These are phyloP conservation scores for Gymnobelideus leadbeateri DNA, from an alignment of 2,113 vertebrate species.

Conservation along the genomic window DNA sequence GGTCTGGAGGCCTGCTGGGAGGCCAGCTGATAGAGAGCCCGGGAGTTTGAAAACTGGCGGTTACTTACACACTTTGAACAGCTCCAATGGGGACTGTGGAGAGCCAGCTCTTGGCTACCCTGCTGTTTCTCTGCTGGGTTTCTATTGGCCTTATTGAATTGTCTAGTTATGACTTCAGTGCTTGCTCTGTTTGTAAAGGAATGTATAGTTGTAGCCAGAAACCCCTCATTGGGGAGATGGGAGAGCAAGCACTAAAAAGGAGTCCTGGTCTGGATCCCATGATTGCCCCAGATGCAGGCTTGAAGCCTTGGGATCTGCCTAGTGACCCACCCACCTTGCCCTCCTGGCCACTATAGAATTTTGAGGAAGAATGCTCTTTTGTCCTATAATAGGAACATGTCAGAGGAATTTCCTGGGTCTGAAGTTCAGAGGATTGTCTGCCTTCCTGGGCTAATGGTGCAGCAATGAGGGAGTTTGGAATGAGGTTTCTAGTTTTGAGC, in stretches of 20 bases:
- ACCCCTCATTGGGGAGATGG: not conserved
- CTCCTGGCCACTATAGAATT: not conserved
- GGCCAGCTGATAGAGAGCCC: not conserved
- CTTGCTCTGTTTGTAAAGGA: conserved; percentile 63
- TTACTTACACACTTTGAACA: conserved; percentile 35
- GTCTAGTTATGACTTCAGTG: conserved; percentile 69
- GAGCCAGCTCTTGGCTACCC: not conserved
- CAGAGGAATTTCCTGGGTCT: not conserved
- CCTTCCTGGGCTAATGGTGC: not conserved
- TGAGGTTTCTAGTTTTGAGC: not conserved
- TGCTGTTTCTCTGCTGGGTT: conserved; percentile 45
- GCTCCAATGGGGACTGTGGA: conserved; percentile 26
- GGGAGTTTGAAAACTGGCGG: conserved; percentile 52
- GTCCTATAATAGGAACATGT: not conserved
- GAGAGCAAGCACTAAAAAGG: not conserved
- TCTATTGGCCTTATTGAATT: conserved; percentile 48
- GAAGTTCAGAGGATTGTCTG: not conserved
- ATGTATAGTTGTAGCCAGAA: conserved; percentile 58
- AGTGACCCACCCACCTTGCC: not conserved
- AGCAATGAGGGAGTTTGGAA: not conserved
- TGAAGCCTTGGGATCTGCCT: not conserved
- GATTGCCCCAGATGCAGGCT: not conserved
- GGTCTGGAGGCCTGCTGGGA: conserved; percentile 30
- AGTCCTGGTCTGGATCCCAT: not conserved
- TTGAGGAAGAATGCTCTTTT: not conserved